A percentile compares a stretch with the other conserved stretches of the same genome.
Conservation (phyloP, 2,797 vertebrate genomes). For the Sternotherus odoratus region DNA sequence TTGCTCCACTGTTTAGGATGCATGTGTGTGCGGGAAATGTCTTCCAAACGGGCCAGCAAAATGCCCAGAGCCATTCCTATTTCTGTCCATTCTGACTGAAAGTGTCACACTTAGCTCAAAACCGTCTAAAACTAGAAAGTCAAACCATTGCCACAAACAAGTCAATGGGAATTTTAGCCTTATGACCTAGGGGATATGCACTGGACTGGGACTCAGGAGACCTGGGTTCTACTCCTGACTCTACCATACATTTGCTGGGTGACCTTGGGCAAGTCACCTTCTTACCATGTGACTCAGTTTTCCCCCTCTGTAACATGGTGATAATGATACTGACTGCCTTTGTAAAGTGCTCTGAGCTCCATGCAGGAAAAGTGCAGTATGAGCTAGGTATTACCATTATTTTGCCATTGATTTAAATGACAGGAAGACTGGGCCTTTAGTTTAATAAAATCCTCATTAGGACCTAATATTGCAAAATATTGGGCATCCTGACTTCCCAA, state of each 20-base stretch:
- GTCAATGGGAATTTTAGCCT: not conserved
- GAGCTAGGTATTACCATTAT: not conserved
- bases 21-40: not conserved
- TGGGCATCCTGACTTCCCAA: not conserved
- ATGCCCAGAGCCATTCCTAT: not conserved
- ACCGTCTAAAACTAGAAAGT: not conserved
- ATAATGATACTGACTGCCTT: not conserved
- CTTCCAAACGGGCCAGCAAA: not conserved
- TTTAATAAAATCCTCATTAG: not conserved
- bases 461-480: not conserved
- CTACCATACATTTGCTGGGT: fast-evolving
- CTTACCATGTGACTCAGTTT: not conserved
- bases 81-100: not conserved
- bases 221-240: not conserved
- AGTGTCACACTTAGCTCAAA: not conserved
- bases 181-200: not conserved
- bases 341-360: not conserved
- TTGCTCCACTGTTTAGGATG: not conserved
- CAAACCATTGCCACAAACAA: not conserved
- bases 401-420: not conserved
- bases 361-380: not conserved
- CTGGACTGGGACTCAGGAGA: not conserved
- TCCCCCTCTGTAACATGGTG: slow-evolving; percentile 12
- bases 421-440: not conserved
- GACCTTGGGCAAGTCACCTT: not conserved